Conservation (phyloP, 1,140 invertebrate genomes). For the Drosophila repletoides region DNA sequence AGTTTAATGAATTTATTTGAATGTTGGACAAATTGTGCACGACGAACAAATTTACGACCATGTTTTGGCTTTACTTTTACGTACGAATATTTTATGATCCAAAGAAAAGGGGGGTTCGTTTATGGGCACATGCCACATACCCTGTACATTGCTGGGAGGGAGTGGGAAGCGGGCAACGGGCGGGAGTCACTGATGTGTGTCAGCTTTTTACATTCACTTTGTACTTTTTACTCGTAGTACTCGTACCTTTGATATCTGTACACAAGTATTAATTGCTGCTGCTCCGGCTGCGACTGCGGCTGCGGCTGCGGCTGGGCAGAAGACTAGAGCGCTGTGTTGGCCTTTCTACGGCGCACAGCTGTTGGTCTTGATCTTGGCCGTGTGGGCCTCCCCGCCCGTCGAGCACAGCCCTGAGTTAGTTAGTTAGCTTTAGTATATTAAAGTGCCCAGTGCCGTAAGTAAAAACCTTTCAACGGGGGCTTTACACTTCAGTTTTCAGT, state of each 20-base stretch:
- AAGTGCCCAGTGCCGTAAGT: too few species aligned
- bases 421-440: too few species aligned
- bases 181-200: conserved; percentile 53
- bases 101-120: neutral
- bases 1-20: conserved; percentile 81
- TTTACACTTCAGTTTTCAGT: too few species aligned
- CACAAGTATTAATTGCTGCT: conserved; percentile 64
- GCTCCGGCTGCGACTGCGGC: conserved; percentile 47
- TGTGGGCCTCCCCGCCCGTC: neutral
- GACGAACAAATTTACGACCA: conserved; percentile 75
- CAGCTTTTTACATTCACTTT: conserved; percentile 79
- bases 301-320: conserved; percentile 46
- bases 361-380: too few species aligned
- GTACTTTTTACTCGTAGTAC: too few species aligned
- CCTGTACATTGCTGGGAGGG: too few species aligned
- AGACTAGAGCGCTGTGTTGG: conserved; percentile 28
- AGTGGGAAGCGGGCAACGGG: neutral
- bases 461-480: too few species aligned
- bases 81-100: neutral
- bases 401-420: neutral
- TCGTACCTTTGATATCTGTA: conserved; percentile 59
- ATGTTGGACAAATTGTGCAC: conserved; percentile 81
- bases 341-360: conserved; percentile 68
- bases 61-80: conserved; percentile 47
- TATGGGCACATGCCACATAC: conserved; percentile 29